A percentile compares a stretch with the other conserved stretches of the same genome.
These are phyloP conservation scores for Standfussiana lucernea DNA, from an alignment of 2,888 invertebrate species.

Conservation along the genomic window DNA sequence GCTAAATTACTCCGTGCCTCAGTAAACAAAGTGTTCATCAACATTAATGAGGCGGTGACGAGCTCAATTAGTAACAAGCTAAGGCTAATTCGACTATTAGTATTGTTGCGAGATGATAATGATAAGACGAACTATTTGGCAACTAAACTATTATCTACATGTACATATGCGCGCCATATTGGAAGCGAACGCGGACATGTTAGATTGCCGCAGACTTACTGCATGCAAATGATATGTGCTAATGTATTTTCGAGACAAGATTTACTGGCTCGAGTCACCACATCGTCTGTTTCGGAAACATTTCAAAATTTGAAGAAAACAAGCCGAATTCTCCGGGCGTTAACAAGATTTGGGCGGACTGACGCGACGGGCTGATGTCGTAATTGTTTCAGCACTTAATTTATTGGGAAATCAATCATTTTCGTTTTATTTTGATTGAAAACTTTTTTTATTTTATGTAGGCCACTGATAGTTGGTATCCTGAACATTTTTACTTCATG, in stretches of 20 bases:
- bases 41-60: conserved; percentile 51
- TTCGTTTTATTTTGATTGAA: not conserved
- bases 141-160: conserved; percentile 32
- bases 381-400: conserved; percentile 16
- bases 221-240: conserved; percentile 38
- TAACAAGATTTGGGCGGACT: conserved; percentile 28
- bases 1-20: conserved; percentile 15
- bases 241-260: conserved; percentile 49
- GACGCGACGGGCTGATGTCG: not conserved
- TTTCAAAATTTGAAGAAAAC: conserved; percentile 34
- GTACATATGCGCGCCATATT: conserved; percentile 11
- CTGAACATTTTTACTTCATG: not conserved
- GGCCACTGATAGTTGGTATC: not conserved
- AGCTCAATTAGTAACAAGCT: conserved; percentile 32
- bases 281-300: conserved; percentile 23
- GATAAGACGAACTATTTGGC: conserved; percentile 47
- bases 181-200: conserved; percentile 10
- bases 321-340: not conserved
- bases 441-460: not conserved
- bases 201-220: conserved; percentile 15
- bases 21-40: conserved; percentile 49
- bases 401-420: conserved; percentile 16
- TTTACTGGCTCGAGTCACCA: conserved; percentile 45
- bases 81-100: conserved; percentile 45
- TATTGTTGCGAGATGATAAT: conserved; percentile 39